Conservation (phyloP, 2,888 invertebrate species). For the Gerris lacustris region DNA sequence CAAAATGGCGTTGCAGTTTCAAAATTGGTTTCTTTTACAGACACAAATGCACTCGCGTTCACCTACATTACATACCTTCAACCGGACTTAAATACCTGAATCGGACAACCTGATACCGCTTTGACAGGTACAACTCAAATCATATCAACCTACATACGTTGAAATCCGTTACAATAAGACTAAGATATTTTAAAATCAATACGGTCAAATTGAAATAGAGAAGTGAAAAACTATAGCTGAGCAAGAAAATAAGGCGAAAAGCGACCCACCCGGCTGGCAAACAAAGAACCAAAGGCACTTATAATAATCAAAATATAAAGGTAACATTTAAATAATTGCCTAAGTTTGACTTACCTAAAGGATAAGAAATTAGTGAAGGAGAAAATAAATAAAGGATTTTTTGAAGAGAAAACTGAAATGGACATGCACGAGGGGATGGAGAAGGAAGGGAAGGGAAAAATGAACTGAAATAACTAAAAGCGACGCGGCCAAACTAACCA, state of each 20-base stretch:
- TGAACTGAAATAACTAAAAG: not conserved
- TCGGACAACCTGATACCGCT: too few species aligned
- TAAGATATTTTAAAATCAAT: too few species aligned
- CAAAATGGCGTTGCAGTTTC: too few species aligned
- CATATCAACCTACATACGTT: too few species aligned
- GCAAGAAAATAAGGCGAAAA: not conserved
- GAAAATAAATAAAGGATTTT: not conserved
- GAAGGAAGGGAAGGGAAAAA: not conserved
- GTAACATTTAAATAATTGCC: not conserved
- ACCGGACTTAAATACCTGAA: too few species aligned
- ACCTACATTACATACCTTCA: too few species aligned
- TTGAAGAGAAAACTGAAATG: not conserved
- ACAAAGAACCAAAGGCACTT: not conserved
- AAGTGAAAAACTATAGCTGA: too few species aligned
- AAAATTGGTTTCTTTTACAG: too few species aligned
- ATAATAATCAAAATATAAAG: not conserved
- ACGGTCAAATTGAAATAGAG: too few species aligned
- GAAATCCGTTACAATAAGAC: too few species aligned
- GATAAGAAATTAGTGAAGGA: not conserved
- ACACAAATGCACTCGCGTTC: too few species aligned
- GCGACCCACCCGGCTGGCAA: not conserved
- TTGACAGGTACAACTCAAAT: too few species aligned
- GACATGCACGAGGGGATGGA: constrained; percentile 1
- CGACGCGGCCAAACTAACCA: not conserved
- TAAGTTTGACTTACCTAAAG: not conserved